Base-by-base conservation (phyloP, 1,140 invertebrate species). In the Lepidotrigona ventralis region DNA sequence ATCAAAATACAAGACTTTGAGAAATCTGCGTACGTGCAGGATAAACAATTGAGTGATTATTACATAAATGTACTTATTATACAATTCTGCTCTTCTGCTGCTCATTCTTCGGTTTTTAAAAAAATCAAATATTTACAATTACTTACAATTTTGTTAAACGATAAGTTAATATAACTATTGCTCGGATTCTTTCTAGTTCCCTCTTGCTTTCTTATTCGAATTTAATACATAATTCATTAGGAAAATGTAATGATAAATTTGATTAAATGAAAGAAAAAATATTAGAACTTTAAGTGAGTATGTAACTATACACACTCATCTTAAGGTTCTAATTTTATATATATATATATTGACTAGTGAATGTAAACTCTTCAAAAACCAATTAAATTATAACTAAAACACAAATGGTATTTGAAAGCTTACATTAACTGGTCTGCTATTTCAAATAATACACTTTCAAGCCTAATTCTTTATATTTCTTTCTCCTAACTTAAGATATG, bases 1-100 rank as follows among this genome's bases (percentile, higher is more conserved):
- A 85, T 83, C 71, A 85, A 85, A 85, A 85, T 85, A 85, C 63
- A 46, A 85, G 53, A 77, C 21, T 85, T 81, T 81, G 33, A 56
- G 21, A 66, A 66, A 76, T 81, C 73, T 81, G 72, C 77, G 15
- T 66, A 81, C 46, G 68, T 69, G 79, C 66, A 46, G 66, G n/a
- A 51, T 39, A 64, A 77, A 75, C 78, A 33, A 58, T 64, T n/a
- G 39, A 54, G 68, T 54, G 58, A 64, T 80, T 54, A 51, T 79
- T 84, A 73, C 29, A 70, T 46, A 14, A 19, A 71, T 77, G 53
- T 56, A 72, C 26, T 29, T 73, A 60, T 51, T 68, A 46, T 79
- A 83, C 76, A 83, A 82, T 58, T 58, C 29, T 70, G 39, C 60
- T 23, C 63, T 70, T 33, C 46, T 33, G 69, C 56, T 66, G 17